These are phyloP conservation scores for Leucophora obtusa DNA, from an alignment of 2,888 invertebrate genomes.

Conservation along the genomic window DNA sequence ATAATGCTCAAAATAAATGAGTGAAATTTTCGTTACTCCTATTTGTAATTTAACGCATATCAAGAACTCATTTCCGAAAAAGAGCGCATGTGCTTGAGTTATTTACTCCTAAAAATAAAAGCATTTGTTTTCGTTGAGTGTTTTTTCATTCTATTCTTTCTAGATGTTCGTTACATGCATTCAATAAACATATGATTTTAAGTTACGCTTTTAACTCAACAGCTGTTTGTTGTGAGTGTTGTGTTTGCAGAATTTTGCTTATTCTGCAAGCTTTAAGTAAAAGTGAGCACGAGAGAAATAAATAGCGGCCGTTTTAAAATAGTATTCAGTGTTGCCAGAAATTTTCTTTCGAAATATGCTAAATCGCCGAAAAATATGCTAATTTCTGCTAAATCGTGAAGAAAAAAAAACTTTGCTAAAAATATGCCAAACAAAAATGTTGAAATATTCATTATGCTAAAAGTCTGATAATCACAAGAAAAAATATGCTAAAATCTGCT, in stretches of 20 bases:
- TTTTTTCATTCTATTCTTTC: neutral
- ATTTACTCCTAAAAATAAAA: neutral
- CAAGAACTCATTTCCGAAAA: neutral
- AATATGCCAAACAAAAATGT: too few species aligned
- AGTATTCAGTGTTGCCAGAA: too few species aligned
- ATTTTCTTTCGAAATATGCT: too few species aligned
- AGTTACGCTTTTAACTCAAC: conserved; percentile 13
- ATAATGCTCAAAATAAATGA: conserved; percentile 32
- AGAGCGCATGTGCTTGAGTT: conserved; percentile 14
- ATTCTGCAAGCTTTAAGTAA: neutral
- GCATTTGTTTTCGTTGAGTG: conserved; percentile 5
- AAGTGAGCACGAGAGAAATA: too few species aligned
- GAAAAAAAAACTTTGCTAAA: too few species aligned
- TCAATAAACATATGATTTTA: conserved; percentile 11
- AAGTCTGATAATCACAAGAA: too few species aligned
- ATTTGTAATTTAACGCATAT: neutral
- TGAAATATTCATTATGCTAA: too few species aligned
- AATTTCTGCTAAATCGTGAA: too few species aligned
- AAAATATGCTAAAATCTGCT: too few species aligned
- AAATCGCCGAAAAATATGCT: too few species aligned
- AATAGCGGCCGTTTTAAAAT: too few species aligned
- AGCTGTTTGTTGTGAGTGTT: conserved; percentile 9
- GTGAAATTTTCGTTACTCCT: conserved; percentile 17
- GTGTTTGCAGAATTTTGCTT: neutral
- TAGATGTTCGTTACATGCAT: neutral